phyloP scores from a whole-genome alignment of 2,797 vertebrate genomes.

The Dryobates pubescens region DNA sequence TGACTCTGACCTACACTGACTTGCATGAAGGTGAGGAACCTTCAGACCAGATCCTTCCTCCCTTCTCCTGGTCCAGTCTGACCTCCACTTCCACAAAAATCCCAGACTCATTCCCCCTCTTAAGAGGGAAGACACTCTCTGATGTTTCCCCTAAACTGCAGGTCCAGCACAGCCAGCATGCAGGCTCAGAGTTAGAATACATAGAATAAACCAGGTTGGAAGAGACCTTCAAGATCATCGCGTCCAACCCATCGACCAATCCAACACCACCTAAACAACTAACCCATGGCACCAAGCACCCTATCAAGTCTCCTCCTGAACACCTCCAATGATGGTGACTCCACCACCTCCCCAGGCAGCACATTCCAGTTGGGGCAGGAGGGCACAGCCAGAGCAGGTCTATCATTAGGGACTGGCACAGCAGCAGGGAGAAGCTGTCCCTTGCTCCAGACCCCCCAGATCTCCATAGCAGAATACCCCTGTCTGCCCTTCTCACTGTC shows the following conservation, averaged over 20 bases:
- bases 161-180: fast-evolving
- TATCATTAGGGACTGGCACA: not conserved
- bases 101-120: not conserved
- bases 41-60: not conserved
- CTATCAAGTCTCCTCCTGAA: too few relatives aligned
- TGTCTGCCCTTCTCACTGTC: fast-evolving
- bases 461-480: not conserved
- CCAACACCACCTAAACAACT: too few relatives aligned
- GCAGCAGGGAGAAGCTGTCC: not conserved
- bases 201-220: too few relatives aligned
- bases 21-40: not conserved
- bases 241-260: too few relatives aligned
- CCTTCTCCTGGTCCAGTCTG: not conserved
- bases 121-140: not conserved
- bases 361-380: not conserved
- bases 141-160: not conserved
- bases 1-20: not conserved
- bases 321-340: too few relatives aligned
- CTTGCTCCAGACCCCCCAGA: not conserved
- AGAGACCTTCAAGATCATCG: too few relatives aligned
- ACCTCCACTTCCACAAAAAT: not conserved
- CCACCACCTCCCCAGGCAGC: too few relatives aligned
- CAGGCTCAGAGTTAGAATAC: not conserved
- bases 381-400: not conserved
- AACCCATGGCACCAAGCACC: too few relatives aligned